phyloP scores from a whole-genome alignment of 2,113 vertebrate genomes.

The Microtus richardsoni region DNA sequence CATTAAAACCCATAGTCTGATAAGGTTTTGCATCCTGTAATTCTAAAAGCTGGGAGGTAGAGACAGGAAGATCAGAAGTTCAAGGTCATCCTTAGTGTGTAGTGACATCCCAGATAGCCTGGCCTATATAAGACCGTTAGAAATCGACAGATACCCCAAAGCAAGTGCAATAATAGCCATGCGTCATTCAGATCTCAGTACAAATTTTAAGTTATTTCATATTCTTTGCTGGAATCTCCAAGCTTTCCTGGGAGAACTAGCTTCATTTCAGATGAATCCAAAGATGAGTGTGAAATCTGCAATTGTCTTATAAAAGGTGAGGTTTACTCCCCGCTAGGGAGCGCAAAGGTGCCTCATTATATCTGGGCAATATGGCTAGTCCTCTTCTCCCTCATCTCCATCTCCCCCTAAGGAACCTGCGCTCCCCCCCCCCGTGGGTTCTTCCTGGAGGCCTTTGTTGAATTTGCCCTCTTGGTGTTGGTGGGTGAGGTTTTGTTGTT shows the following conservation, averaged over 20 bases:
- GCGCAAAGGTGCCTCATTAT: not conserved
- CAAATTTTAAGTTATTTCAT: not conserved
- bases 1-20: not conserved
- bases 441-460: not conserved
- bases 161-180: rapidly evolving
- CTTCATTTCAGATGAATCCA: not conserved
- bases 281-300: conserved; percentile 15
- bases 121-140: not conserved
- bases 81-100: not conserved
- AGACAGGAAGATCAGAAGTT: not conserved
- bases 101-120: not conserved
- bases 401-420: not conserved
- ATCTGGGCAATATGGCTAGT: not conserved
- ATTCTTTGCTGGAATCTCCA: not conserved
- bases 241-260: not conserved
- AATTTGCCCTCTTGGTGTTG: not conserved
- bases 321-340: not conserved
- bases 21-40: not conserved
- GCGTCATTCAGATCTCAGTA: not conserved
- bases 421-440: not conserved
- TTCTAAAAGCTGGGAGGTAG: not conserved
- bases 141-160: not conserved
- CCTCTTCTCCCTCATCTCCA: not conserved
- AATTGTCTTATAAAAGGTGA: not conserved
- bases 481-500: not conserved